Evolutionary conservation across 2,888 invertebrate species (phyloP), one percentile per base, ranked within the genome.

Genomic region (Teinopalpus imperialis): DNA sequence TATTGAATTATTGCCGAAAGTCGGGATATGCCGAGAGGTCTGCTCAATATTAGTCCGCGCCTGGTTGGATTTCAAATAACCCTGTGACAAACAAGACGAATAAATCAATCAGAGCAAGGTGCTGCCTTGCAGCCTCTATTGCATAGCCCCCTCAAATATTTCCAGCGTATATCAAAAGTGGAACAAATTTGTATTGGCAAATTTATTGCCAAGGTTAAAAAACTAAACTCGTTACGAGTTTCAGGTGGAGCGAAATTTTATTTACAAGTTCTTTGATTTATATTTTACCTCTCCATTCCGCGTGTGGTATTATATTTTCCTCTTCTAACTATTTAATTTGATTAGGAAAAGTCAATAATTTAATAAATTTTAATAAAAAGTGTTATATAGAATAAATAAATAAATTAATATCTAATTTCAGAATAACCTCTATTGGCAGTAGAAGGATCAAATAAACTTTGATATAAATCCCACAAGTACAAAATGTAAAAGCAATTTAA

Each of bases 11-110:
- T 86, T 81, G 76, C 85, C 74, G 75, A 77, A 81, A 83, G 76
- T 79, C 81, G 81, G 85, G 79, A 82, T 82, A 85, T 86, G 78
- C 76, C 72, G 74, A 64, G 74, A 80, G 83, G 78, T 75, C 80
- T 78, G 78, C 63, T 69, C 79, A 76, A 87, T 88, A 89, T 88
- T 89, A 88, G 88, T 87, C 89, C 78, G 75, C 73, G 73, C 69
- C 83, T 86, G 87, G 83, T 82, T 81, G 85, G 82, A 87, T 87
- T 88, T 89, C 89, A 88, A 89, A 89, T 89, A 89, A 89, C 62
- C 72, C 73, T 66, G 85, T 86, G 89, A 89, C 89, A 89, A 89
- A 89, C 89, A 89, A 89, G 85, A 88, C 75, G 79, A 76, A 89
- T 89, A 89, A 89, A 89, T 89, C 89, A 89, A 89, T 89, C 89